Evolutionary conservation across 2,888 invertebrate genomes (phyloP).

Genomic region (Elysia crispata): DNA sequence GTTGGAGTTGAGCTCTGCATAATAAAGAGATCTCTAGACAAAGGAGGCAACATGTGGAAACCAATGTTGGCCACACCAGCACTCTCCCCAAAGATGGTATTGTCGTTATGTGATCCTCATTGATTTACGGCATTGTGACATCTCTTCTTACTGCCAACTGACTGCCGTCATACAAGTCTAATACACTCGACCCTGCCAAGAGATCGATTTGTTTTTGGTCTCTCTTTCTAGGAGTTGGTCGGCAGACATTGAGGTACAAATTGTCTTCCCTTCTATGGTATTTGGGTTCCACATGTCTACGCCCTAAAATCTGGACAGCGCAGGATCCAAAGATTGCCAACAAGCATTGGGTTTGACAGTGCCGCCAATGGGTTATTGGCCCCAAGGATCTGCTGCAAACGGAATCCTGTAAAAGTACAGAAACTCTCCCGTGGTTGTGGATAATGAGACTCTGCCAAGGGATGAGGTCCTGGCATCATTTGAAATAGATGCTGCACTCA

Average conservation of each 20-base stretch:
- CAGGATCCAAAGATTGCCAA: constrained; percentile 89
- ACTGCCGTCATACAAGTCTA: constrained; percentile 80
- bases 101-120: constrained; percentile 60
- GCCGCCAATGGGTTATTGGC: constrained; percentile 81
- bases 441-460: not conserved
- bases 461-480: too few relatives aligned
- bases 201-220: constrained; percentile 85
- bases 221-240: not conserved
- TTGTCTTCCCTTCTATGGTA: constrained; percentile 96
- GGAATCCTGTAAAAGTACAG: constrained; percentile 86
- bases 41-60: constrained; percentile 96
- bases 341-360: constrained; percentile 87
- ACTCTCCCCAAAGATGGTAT: constrained; percentile 70
- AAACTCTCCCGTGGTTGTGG: constrained; percentile 35
- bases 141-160: constrained; percentile 86
- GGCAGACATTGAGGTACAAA: constrained; percentile 94
- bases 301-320: constrained; percentile 92
- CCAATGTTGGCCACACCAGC: constrained; percentile 78
- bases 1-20: constrained; percentile 94
- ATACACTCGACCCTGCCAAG: constrained; percentile 92
- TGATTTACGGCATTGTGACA: constrained; percentile 86
- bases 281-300: constrained; percentile 99
- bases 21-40: constrained; percentile 94
- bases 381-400: constrained; percentile 87
- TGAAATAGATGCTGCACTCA: too few relatives aligned